These are phyloP conservation scores for Blastobasis adustella DNA, from an alignment of 2,888 invertebrate species.

Conservation along the genomic window DNA sequence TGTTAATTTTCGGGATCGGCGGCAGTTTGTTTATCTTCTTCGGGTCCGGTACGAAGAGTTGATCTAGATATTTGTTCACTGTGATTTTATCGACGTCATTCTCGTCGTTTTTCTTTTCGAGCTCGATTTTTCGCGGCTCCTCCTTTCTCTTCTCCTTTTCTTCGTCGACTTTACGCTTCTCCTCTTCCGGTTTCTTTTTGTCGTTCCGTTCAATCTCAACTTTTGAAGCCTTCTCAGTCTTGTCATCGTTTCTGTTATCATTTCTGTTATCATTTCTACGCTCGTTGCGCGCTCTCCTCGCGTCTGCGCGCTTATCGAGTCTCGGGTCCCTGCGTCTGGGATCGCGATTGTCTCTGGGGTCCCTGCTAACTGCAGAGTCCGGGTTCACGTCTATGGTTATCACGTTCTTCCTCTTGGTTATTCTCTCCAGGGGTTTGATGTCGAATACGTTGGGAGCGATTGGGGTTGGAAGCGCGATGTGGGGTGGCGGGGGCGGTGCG, in stretches of 20 bases:
- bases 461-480: constrained; percentile 18
- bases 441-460: constrained; percentile 62
- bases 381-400: constrained; percentile 61
- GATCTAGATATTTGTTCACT: constrained; percentile 31
- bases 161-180: constrained; percentile 2
- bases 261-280: constrained; percentile 13
- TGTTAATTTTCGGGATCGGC: constrained; percentile 54
- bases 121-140: neutral
- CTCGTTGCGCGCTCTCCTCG: constrained; percentile 12
- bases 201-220: constrained; percentile 5
- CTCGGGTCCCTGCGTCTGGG: constrained; percentile 30
- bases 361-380: constrained; percentile 23
- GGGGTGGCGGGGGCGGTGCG: constrained; percentile 14
- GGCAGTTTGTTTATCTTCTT: constrained; percentile 54
- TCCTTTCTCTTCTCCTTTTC: constrained; percentile 6
- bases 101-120: neutral
- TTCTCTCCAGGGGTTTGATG: constrained; percentile 61
- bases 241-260: neutral
- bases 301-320: constrained; percentile 15
- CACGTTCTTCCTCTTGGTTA: constrained; percentile 59
- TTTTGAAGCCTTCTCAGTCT: constrained; percentile 4
- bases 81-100: constrained; percentile 5
- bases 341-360: constrained; percentile 20
- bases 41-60: constrained; percentile 35
- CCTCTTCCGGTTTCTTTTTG: constrained; percentile 6